A percentile compares a stretch with the other conserved stretches of the same genome.
Conservation (phyloP, 2,113 vertebrate genomes). For the Odocoileus hemionus region DNA sequence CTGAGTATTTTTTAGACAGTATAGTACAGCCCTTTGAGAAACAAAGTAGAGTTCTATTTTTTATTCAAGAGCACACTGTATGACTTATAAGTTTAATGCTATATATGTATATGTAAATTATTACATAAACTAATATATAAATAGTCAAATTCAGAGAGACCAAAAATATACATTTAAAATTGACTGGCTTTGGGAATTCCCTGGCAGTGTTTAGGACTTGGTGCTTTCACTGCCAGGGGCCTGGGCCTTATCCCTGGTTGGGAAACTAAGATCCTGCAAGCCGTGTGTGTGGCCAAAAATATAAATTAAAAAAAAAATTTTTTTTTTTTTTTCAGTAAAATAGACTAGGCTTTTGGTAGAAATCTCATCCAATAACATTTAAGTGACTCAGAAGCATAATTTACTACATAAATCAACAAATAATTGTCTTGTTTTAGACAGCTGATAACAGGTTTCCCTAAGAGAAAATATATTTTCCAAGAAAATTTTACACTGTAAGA, state of each 20-base stretch:
- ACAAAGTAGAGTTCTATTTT: background rate
- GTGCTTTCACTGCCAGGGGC: background rate
- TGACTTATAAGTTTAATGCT: background rate
- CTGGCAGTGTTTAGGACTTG: background rate
- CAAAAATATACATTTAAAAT: background rate
- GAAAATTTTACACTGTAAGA: background rate
- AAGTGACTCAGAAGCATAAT: background rate
- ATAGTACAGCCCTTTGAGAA: background rate
- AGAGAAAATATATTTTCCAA: background rate
- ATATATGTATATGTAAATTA: background rate
- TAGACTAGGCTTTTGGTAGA: background rate
- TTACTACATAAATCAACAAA: background rate
- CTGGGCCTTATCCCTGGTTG: background rate
- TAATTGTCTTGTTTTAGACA: background rate
- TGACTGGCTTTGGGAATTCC: background rate
- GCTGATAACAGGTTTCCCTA: background rate
- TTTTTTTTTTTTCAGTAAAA: background rate
- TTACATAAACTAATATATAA: background rate
- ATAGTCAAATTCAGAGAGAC: background rate
- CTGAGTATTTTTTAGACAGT: background rate
- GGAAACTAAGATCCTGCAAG: background rate
- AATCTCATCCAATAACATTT: background rate
- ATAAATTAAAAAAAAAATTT: background rate
- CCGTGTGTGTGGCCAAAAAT: background rate
- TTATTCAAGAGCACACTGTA: background rate